phyloP scores from a whole-genome alignment of 1,140 invertebrate genomes.

The Apis cerana region DNA sequence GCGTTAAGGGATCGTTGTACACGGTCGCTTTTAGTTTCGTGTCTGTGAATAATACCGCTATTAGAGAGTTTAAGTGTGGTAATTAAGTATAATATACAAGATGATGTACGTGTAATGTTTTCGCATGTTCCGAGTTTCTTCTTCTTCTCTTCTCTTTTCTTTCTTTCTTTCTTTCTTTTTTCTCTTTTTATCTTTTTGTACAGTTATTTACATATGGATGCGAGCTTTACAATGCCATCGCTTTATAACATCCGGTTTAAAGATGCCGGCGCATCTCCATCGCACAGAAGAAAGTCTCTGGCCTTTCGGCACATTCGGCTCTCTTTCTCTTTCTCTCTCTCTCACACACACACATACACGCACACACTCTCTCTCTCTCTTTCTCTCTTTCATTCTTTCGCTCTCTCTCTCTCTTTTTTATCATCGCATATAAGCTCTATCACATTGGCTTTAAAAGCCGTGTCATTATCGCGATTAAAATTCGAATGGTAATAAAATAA shows the following conservation, averaged over 20 bases:
- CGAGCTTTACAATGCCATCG: conserved; percentile 68
- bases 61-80: conserved; percentile 75
- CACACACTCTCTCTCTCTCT: neutral
- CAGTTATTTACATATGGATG: conserved; percentile 76
- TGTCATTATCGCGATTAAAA: conserved; percentile 75
- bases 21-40: conserved; percentile 31
- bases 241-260: conserved; percentile 54
- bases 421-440: conserved; percentile 80
- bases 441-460: conserved; percentile 81
- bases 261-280: conserved; percentile 63
- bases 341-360: neutral
- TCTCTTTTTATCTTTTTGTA: conserved; percentile 67
- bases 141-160: conserved; percentile 29
- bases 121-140: conserved; percentile 58
- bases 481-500: conserved; percentile 70
- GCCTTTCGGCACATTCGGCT: conserved; percentile 36
- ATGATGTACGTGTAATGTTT: conserved; percentile 66
- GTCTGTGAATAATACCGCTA: conserved; percentile 58
- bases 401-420: conserved; percentile 29
- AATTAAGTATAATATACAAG: conserved; percentile 79
- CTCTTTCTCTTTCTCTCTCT: neutral
- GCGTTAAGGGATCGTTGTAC: conserved; percentile 37
- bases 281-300: conserved; percentile 24
- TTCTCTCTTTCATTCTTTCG: neutral
- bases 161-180: conserved; percentile 17